Evolutionary conservation across 2,888 invertebrate species (phyloP), one percentile per base, ranked within the genome.

Genomic region (Spialia ferax): DNA sequence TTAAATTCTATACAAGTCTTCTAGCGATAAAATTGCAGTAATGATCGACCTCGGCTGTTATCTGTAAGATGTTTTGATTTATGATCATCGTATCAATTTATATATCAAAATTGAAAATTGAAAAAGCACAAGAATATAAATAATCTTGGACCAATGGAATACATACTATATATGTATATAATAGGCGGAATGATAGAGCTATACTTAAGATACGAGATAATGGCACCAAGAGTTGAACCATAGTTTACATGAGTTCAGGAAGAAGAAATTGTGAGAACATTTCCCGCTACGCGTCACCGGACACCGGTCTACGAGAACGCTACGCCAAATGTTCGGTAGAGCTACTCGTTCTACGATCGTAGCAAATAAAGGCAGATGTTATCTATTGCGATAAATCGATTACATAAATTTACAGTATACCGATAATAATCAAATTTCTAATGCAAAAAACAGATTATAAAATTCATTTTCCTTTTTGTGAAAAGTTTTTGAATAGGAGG

Each of bases 331-430:
- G 3, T n/a, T 38, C n/a, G 4, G n/a, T 38, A 38, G 38, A n/a
- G 38, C 38, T n/a, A n/a, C 38, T 38, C n/a, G n/a, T n/a, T n/a
- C n/a, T n/a, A 38, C 38, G 38, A n/a, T 38, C 38, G 38, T 38
- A 38, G n/a, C 38, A 38, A 38, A 6, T 13, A n/a, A n/a, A 38
- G n/a, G 38, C 38, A n/a, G 13, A 38, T n/a, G 1, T 4, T 38
- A 13, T 38, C 38, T 38, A 3, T 38, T 38, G n/a, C 13, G n/a
- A n/a, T 10, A 11, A 35, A 35, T 35, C 8, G 7, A 29, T 29
- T 29, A 29, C 6, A 1, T 5, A 29, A 1, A 29, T 29, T 29
- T 29, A 29, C 8, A 29, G 2, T 5, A 29, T 29, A 29, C 6
- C 8, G 0, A 29, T 29, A 7, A 7, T 29, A 4, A 29, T 29